These are phyloP conservation scores for Alsophila aescularia DNA, from an alignment of 2,888 invertebrate genomes.

Conservation along the genomic window DNA sequence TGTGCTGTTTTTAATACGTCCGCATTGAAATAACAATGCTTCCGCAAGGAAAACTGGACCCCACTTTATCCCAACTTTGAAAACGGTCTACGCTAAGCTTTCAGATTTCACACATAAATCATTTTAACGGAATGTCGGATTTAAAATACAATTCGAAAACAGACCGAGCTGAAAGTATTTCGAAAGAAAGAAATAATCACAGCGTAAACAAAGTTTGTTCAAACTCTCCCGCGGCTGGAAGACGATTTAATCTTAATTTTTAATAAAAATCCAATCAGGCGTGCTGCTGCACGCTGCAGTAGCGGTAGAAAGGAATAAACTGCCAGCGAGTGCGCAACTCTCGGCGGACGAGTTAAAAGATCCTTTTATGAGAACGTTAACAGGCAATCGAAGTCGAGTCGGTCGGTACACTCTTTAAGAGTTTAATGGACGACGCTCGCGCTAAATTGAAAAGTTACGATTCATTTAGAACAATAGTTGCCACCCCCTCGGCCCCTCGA, in stretches of 20 bases:
- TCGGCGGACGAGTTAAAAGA: constrained; percentile 34
- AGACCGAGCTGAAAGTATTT: constrained; percentile 7
- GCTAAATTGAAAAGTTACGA: constrained; percentile 50
- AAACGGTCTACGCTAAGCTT: constrained; percentile 5
- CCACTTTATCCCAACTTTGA: not conserved
- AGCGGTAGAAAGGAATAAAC: not conserved
- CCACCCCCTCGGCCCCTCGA: constrained; percentile 4
- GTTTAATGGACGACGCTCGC: constrained; percentile 38
- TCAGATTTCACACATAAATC: constrained; percentile 10
- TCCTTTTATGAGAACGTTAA: constrained; percentile 46
- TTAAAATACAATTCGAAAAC: constrained; percentile 5
- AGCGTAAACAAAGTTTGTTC: constrained; percentile 15
- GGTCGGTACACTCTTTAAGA: constrained; percentile 35
- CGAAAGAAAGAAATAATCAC: constrained; percentile 11
- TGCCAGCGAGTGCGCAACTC: not conserved
- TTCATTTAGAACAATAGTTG: constrained; percentile 45
- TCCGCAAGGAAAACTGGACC: not conserved
- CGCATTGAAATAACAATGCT: constrained; percentile 12
- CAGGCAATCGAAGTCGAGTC: constrained; percentile 49
- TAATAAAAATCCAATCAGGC: constrained; percentile 32
- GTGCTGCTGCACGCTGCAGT: not conserved
- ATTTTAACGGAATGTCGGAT: constrained; percentile 9
- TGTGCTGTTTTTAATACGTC: not conserved
- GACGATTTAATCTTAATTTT: constrained; percentile 23
- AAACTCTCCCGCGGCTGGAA: not conserved